Base-by-base conservation (phyloP, 1,140 invertebrate species). In the Bombus impatiens region DNA sequence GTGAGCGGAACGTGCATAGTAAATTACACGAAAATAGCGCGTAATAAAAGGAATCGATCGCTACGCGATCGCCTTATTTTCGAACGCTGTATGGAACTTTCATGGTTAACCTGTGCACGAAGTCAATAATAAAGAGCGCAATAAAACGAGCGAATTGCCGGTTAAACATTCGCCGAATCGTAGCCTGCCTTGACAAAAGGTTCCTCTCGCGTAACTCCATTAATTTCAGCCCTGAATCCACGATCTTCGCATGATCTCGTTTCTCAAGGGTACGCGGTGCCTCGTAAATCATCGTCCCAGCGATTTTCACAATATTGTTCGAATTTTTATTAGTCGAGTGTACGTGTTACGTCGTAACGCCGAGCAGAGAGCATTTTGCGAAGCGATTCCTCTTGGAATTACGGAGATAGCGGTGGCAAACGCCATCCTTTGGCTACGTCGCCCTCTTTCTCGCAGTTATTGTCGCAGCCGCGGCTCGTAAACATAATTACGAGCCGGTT, bases 401-500 rank as follows among this genome's bases (percentile, higher is more conserved):
- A 78, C 47, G 37, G 15, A 44, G 75, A 62, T 25, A 18, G 68
- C 35, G 5, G 18, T 35, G 42, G 22, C 40, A 67, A 67, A 28
- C 32, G 79, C 57, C 67, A 32, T 65, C 86, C 47, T 53, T 53
- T 53, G 18, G 22, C 87, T 22, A 57, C 75, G 65, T 75, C 78
- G 57, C 62, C 82, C 62, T 82, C 57, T 80, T 89, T 82, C 78
- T 81, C 77, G 81, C 84, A 71, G 78, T 88, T 90, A 90, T 91
- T 90, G 90, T 91, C 90, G 89, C 90, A 90, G 84, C 84, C 78
- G 77, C 84, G 70, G 84, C 90, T 91, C 90, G 90, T 90, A 91
- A 91, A 91, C 87, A 87, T 90, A 91, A 91, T 91, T 91, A 91
- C 85, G 57, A 76, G 78, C n/a, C n/a, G 40, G 89, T 89, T 91